These are phyloP conservation scores for Scomberomorus guttatus DNA, from an alignment of 2,797 vertebrate species.

Conservation along the genomic window DNA sequence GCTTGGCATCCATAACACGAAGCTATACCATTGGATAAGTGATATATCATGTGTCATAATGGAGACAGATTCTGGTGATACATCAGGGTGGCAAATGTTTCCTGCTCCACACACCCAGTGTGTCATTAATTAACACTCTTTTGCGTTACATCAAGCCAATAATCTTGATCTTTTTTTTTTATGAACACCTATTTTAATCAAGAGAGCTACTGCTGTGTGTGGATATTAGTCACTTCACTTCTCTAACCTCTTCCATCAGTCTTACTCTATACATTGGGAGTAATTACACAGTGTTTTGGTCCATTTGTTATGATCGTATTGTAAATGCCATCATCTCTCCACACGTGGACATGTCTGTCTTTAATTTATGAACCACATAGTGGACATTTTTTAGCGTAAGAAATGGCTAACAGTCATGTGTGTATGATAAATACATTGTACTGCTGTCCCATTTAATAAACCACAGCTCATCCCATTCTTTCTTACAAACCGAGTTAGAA, in stretches of 20 bases:
- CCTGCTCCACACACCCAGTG: conserved; percentile 25
- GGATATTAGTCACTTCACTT: conserved; percentile 54
- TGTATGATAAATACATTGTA: background rate
- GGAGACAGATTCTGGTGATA: conserved; percentile 42
- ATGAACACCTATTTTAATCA: conserved; percentile 60
- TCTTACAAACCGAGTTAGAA: background rate
- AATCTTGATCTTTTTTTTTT: conserved; percentile 53
- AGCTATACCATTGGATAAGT: background rate
- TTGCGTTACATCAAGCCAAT: conserved; percentile 40
- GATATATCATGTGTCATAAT: conserved; percentile 36
- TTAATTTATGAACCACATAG: conserved; percentile 32
- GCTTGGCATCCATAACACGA: conserved; percentile 13
- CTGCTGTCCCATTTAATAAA: background rate
- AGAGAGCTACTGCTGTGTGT: conserved; percentile 50
- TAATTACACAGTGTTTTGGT: conserved; percentile 51
- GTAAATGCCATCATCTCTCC: conserved; percentile 47
- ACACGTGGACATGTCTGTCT: conserved; percentile 9
- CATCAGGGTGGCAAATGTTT: conserved; percentile 35
- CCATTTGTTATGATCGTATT: conserved; percentile 64
- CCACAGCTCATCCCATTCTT: background rate
- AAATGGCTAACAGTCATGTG: background rate
- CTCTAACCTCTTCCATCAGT: conserved; percentile 62
- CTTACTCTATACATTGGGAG: conserved; percentile 35
- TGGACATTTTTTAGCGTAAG: background rate
- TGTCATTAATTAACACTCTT: conserved; percentile 57